These are phyloP conservation scores for Anhinga rufa DNA, from an alignment of 2,113 vertebrate genomes.

Conservation along the genomic window DNA sequence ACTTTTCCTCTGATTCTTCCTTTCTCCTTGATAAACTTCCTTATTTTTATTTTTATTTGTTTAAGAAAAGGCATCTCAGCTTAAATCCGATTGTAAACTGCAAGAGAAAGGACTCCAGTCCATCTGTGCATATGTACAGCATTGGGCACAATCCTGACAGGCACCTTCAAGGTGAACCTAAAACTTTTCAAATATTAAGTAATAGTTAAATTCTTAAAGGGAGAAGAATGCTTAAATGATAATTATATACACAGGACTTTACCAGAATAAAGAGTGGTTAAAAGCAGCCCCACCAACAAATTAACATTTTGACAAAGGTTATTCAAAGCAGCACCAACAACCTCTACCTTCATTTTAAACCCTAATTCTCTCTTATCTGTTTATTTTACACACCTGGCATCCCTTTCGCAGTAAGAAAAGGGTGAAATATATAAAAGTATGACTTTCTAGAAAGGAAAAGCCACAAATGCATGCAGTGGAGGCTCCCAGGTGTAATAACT, in stretches of 20 bases:
- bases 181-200: neutral
- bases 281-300: neutral
- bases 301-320: neutral
- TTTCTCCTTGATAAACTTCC: neutral
- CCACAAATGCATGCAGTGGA: neutral
- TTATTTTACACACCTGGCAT: neutral
- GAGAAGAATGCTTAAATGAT: neutral
- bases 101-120: neutral
- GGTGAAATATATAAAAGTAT: neutral
- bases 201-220: neutral
- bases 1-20: neutral
- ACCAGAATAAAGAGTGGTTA: neutral
- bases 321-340: neutral
- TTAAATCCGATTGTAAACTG: neutral
- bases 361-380: neutral
- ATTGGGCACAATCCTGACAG: neutral
- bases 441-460: neutral
- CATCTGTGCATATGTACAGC: neutral
- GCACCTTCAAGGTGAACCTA: fast-evolving
- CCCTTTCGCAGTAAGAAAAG: neutral
- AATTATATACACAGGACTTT: neutral
- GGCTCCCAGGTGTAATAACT: neutral
- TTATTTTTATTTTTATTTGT: neutral
- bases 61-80: neutral
- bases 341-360: neutral